phyloP scores from a whole-genome alignment of 1,140 invertebrate genomes.

The Drosophila sturtevanti region DNA sequence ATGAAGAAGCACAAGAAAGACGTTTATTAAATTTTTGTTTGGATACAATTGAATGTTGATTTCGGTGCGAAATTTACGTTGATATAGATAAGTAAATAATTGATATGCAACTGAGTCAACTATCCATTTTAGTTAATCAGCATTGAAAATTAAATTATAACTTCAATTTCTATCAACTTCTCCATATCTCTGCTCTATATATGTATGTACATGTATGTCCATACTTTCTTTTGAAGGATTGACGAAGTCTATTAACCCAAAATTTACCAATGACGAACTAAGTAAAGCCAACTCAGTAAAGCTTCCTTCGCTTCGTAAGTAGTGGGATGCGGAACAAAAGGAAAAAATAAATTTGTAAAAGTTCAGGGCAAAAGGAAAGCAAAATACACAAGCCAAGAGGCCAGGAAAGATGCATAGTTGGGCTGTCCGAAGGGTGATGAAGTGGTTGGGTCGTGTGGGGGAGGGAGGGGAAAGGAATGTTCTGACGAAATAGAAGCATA shows the following conservation, averaged over 20 bases:
- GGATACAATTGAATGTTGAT: too few relatives aligned
- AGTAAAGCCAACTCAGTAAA: slow-evolving; percentile 24
- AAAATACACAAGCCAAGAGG: slow-evolving; percentile 38
- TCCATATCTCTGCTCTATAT: slow-evolving; percentile 30
- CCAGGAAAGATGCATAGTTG: background rate
- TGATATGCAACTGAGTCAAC: too few relatives aligned
- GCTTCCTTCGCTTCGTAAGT: slow-evolving; percentile 29
- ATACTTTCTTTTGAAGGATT: slow-evolving; percentile 15
- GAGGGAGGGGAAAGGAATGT: slow-evolving; percentile 19
- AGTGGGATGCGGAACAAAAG: slow-evolving; percentile 28
- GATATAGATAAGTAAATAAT: too few relatives aligned
- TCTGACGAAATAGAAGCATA: slow-evolving; percentile 58
- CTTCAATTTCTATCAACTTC: slow-evolving; percentile 72
- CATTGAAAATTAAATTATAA: slow-evolving; percentile 45
- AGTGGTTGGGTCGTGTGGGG: background rate
- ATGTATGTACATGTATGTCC: slow-evolving; percentile 46
- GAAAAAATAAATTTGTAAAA: slow-evolving; percentile 49
- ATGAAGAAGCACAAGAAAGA: background rate
- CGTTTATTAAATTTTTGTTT: background rate
- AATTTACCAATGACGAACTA: slow-evolving; percentile 72
- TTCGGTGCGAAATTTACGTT: too few relatives aligned
- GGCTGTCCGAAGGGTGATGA: background rate
- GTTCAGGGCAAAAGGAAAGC: slow-evolving; percentile 10
- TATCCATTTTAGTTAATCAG: background rate
- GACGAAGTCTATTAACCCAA: slow-evolving; percentile 67